Base-by-base conservation (phyloP, 37 sponge, comb jelly and placozoan genomes). In the Spongilla lacustris region DNA sequence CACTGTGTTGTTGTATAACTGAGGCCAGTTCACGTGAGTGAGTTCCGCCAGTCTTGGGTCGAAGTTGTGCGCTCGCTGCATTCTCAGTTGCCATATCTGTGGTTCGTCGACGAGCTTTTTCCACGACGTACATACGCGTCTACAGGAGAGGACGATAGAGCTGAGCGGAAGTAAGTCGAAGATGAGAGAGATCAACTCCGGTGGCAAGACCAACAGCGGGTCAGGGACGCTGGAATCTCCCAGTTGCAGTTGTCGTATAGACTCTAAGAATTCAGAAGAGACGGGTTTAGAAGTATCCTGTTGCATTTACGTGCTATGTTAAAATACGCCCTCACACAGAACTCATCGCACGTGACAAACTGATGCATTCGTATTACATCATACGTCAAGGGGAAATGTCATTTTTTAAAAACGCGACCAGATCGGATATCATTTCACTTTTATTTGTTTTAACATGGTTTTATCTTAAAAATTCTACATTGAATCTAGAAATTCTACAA, bases 41-140 rank as follows among this genome's bases (percentile, higher is more conserved):
- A 81, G 28, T 25, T 25, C 46, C 25, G 36, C 26, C 10, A 91
- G 83, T 38, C 41, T 70, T 0, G 50, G 35, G 69, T 28, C 71
- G 37, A 70, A 79, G 32, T 86, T 86, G 30, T 66, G 69, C 69
- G 36, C 17, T 31, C 48, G 83, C n/a, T 29, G 32, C 71, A 90
- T 81, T 37, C 58, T 69, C 27, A 66, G 25, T 36, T 85, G 85
- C 91, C 91, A 90, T n/a, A 85, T 71, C n/a, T 41, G 29, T 0
- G 81, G 77, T 17, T 85, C 86, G 23, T 68, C 50, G 36, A 90
- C 49, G 29, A 90, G 69, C 17, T 22, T 2, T 36, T 66, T 41
- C 91, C 91, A 90, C 24, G 46, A 46, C 49, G 41, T 90, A 37
- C 76, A 58, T 14, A 90, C 91, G 28, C 77, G 80, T 48, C 34